These are phyloP conservation scores for Mamestra configurata DNA, from an alignment of 1,140 invertebrate genomes.

Conservation along the genomic window DNA sequence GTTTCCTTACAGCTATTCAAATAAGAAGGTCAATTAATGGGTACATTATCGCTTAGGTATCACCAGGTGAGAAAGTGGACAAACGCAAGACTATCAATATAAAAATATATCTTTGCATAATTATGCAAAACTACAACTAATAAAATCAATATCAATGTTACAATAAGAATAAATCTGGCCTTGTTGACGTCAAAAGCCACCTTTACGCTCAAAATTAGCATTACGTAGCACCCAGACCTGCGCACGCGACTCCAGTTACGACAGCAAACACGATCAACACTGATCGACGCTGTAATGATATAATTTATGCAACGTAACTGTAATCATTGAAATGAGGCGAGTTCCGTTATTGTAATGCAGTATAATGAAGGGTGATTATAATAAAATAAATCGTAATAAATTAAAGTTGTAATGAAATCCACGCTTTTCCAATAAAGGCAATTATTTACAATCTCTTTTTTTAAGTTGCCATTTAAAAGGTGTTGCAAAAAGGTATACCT, in stretches of 20 bases:
- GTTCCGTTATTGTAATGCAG: constrained; percentile 5
- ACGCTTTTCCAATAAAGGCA: background rate
- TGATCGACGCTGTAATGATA: constrained; percentile 20
- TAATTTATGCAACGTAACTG: constrained; percentile 34
- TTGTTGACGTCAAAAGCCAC: background rate
- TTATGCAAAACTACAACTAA: background rate
- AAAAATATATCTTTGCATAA: background rate
- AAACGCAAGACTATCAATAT: background rate
- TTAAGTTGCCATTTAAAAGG: background rate
- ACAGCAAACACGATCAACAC: constrained; percentile 2
- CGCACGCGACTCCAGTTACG: constrained; percentile 20
- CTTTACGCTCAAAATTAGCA: constrained; percentile 29
- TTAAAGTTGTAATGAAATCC: background rate
- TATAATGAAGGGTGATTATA: background rate
- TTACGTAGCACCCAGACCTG: background rate
- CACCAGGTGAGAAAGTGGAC: too few relatives aligned
- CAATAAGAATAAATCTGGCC: constrained; percentile 12
- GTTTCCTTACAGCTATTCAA: too few relatives aligned
- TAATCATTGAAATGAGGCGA: background rate
- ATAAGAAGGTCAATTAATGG: too few relatives aligned
- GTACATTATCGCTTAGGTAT: too few relatives aligned
- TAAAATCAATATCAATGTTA: constrained; percentile 7
- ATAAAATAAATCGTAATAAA: background rate
- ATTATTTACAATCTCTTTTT: background rate
- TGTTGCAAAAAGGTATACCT: background rate